phyloP scores from a whole-genome alignment of 2,113 vertebrate species.

The Callorhinus ursinus region DNA sequence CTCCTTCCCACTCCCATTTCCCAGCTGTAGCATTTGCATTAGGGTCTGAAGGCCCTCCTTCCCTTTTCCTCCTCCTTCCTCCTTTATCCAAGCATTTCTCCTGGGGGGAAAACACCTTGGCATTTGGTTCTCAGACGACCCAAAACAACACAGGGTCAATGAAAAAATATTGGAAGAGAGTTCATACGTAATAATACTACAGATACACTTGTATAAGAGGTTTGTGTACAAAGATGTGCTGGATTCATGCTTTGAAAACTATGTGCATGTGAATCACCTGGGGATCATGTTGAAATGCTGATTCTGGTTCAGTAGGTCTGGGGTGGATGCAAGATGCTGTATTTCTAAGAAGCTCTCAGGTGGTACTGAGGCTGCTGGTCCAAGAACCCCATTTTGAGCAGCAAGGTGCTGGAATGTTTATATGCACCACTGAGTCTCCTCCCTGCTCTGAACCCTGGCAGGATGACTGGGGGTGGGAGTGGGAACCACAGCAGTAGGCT shows the following conservation, averaged over 20 bases:
- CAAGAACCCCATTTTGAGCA: background rate
- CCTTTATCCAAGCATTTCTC: background rate
- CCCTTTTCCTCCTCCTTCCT: background rate
- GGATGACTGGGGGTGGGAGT: background rate
- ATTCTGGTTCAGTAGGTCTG: background rate
- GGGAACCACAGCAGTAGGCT: background rate
- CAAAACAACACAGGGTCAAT: background rate
- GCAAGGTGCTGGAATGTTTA: background rate
- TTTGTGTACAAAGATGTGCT: background rate
- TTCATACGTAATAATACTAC: background rate
- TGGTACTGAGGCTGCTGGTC: background rate
- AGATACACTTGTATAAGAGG: background rate
- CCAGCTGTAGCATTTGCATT: background rate
- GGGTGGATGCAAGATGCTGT: background rate
- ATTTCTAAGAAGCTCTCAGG: background rate
- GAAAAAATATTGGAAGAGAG: background rate
- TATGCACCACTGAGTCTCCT: background rate
- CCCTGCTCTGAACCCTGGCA: background rate
- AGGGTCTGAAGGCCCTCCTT: background rate
- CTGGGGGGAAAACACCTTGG: background rate
- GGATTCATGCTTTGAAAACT: background rate
- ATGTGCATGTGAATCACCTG: background rate
- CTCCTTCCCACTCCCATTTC: background rate
- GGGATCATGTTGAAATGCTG: background rate
- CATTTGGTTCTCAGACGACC: constrained; percentile 25